A percentile compares a stretch with the other conserved stretches of the same genome.
Evolutionary conservation across 2,113 vertebrate genomes (phyloP).

Genomic region (Cyrtonyx montezumae): DNA sequence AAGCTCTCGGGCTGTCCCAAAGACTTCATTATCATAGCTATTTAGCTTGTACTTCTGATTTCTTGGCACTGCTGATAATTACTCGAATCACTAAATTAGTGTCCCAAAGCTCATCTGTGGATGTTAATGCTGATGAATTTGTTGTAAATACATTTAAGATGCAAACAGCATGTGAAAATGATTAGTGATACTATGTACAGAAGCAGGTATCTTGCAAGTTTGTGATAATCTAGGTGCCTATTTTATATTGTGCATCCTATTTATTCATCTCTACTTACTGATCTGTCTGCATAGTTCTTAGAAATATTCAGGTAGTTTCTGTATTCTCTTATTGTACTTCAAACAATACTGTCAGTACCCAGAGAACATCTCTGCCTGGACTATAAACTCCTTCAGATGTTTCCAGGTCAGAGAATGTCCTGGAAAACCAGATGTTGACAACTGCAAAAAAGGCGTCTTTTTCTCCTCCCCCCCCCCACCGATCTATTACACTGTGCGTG

Average conservation of each 20-base stretch:
- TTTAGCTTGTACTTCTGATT: background rate
- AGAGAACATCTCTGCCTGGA: background rate
- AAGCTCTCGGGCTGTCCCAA: background rate
- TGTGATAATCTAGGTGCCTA: background rate
- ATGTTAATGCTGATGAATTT: background rate
- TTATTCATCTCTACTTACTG: background rate
- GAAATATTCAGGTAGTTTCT: background rate
- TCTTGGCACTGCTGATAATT: background rate
- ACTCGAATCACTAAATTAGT: background rate
- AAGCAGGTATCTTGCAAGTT: background rate
- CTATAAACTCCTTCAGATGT: background rate
- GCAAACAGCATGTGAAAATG: fast-evolving
- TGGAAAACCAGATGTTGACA: background rate
- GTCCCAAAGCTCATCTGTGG: background rate
- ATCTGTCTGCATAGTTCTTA: background rate
- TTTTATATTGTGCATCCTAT: background rate
- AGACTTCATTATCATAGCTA: background rate
- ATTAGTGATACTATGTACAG: background rate
- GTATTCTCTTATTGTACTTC: background rate
- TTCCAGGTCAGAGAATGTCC: background rate
- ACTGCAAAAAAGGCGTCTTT: background rate
- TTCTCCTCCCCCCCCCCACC: background rate
- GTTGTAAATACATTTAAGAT: background rate
- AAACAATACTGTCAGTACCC: background rate
- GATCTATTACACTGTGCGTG: fast-evolving